phyloP scores from a whole-genome alignment of 2,113 vertebrate species.

The Gila orcuttii region DNA sequence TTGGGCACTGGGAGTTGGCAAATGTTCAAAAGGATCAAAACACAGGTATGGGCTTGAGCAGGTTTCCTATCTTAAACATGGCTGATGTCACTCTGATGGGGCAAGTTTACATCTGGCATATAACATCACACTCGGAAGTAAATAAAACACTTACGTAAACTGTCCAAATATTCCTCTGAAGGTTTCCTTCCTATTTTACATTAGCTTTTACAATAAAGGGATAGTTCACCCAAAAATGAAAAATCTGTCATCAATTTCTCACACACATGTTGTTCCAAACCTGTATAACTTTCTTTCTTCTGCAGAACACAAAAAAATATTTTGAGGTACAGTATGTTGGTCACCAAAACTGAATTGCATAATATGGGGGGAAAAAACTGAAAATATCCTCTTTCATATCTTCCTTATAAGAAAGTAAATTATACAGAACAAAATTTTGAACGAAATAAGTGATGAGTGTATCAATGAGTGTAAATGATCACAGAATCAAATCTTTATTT shows the following conservation, averaged over 20 bases:
- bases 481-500: background rate
- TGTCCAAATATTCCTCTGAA: background rate
- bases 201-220: background rate
- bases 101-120: background rate
- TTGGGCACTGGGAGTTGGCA: background rate
- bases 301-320: background rate
- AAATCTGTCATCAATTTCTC: background rate
- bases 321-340: background rate
- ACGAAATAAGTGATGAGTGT: too few relatives aligned
- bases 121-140: background rate
- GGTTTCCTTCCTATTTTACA: background rate
- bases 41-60: constrained; percentile 24
- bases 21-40: background rate
- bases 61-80: background rate
- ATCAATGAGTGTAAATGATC: background rate
- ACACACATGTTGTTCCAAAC: too few relatives aligned
- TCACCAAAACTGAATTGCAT: background rate
- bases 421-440: background rate
- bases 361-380: too few relatives aligned
- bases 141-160: background rate
- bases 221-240: background rate
- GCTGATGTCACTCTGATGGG: background rate
- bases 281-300: too few relatives aligned
- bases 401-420: background rate
- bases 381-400: background rate